Percentiles rank a stretch among this genome's conserved stretches.
These are phyloP conservation scores for Labroides dimidiatus DNA, from an alignment of 2,797 vertebrate genomes.

Conservation along the genomic window DNA sequence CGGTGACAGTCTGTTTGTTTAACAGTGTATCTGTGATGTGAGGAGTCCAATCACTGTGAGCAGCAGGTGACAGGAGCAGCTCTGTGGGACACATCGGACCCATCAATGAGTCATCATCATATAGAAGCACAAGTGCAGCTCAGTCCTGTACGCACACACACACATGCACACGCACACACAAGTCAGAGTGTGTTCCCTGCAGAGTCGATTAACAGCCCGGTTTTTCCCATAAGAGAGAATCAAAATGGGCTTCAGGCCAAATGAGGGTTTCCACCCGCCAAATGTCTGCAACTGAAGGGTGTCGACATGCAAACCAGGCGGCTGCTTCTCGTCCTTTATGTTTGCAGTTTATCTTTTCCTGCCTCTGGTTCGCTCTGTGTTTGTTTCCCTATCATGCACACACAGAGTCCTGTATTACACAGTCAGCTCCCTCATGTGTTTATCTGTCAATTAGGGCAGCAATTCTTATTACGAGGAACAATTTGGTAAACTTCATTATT, in stretches of 20 bases:
- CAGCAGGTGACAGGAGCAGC: conserved; percentile 33
- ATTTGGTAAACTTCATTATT: background rate
- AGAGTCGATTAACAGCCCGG: conserved; percentile 2
- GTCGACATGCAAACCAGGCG: background rate
- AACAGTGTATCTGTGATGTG: conserved; percentile 13
- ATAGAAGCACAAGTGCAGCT: conserved; percentile 25
- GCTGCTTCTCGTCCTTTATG: background rate
- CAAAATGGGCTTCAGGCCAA: background rate
- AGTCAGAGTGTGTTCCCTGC: conserved; percentile 18
- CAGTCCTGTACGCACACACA: conserved; percentile 5
- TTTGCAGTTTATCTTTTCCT: too few species aligned
- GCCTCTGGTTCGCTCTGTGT: background rate
- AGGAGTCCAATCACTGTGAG: conserved; percentile 27
- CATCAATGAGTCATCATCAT: conserved; percentile 48
- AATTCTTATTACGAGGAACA: background rate
- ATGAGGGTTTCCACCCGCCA: background rate
- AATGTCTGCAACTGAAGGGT: background rate
- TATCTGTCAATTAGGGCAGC: background rate
- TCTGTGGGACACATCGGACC: conserved; percentile 33
- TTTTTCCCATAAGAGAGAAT: background rate
- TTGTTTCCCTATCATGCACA: too few species aligned
- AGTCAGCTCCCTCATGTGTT: too few species aligned
- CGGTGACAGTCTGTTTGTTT: conserved; percentile 38
- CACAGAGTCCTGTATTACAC: too few species aligned
- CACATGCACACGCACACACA: conserved; percentile 1